Percentiles rank a stretch among this genome's conserved stretches.
phyloP scores from a whole-genome alignment of 2,797 vertebrate species.

The Triplophysa yarkandensis region DNA sequence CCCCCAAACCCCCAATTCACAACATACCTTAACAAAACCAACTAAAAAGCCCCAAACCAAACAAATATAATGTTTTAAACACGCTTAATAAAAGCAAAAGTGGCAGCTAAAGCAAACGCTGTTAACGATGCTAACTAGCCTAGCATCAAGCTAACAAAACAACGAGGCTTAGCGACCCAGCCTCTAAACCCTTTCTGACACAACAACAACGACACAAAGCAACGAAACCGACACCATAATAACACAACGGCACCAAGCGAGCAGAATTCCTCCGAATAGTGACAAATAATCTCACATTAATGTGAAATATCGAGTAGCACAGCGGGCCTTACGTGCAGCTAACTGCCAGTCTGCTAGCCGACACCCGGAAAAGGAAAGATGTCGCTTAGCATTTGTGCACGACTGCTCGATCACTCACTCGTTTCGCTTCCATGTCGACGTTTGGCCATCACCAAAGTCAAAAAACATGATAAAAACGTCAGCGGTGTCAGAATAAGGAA shows the following conservation, averaged over 20 bases:
- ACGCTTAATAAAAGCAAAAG: not conserved
- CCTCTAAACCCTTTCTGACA: not conserved
- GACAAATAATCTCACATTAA: not conserved
- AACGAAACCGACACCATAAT: not conserved
- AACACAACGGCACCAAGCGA: not conserved
- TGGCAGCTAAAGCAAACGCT: slow-evolving; percentile 26
- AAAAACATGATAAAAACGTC: slow-evolving; percentile 44
- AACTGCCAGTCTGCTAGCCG: slow-evolving; percentile 46
- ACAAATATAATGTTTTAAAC: not conserved
- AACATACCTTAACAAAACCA: too few species aligned
- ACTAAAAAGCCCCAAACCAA: not conserved
- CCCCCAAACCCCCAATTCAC: too few species aligned
- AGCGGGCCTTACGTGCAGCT: slow-evolving; percentile 22
- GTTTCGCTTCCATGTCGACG: slow-evolving; percentile 32
- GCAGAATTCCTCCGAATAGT: not conserved
- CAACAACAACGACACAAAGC: not conserved
- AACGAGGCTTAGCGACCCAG: slow-evolving; percentile 15
- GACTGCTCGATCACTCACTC: slow-evolving; percentile 55
- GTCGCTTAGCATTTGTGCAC: not conserved
- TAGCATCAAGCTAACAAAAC: slow-evolving; percentile 35
- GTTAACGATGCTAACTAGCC: slow-evolving; percentile 30
- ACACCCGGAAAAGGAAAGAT: slow-evolving; percentile 52
- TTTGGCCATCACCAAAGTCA: slow-evolving; percentile 43
- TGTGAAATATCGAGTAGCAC: not conserved
- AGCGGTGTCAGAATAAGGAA: slow-evolving; percentile 52